Conservation (phyloP, 1,140 invertebrate genomes). For the Parasteatoda tepidariorum region DNA sequence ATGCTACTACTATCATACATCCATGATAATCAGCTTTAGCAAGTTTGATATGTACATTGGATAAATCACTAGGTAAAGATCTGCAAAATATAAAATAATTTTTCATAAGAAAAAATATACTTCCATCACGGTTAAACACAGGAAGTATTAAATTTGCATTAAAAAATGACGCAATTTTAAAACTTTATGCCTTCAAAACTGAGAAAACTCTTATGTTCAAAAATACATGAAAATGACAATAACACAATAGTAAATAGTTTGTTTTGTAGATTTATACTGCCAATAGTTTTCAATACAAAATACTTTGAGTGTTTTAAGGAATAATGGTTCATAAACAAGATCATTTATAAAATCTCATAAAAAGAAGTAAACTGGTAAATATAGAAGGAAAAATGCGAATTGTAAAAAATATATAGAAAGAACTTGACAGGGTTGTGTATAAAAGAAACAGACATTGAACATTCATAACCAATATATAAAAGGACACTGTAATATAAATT, state of each 20-base stretch:
- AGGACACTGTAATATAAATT: no score
- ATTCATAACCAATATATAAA: no score
- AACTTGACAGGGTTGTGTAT: no score
- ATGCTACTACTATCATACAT: slow-evolving; percentile 74
- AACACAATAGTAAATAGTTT: neutral
- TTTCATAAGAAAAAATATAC: neutral
- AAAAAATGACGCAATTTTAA: neutral
- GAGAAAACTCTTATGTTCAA: neutral
- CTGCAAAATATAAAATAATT: neutral
- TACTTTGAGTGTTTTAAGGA: no score
- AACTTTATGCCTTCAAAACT: neutral
- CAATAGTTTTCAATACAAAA: no score
- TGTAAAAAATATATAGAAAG: no score
- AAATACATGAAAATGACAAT: neutral
- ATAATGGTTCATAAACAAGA: no score
- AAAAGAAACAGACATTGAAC: no score
- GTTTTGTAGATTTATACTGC: neutral
- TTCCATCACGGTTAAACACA: neutral
- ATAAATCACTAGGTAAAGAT: slow-evolving; percentile 60
- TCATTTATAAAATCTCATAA: no score
- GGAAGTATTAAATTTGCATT: neutral
- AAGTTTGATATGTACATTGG: slow-evolving; percentile 77
- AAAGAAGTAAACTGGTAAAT: no score
- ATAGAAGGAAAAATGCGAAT: no score
- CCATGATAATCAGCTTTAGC: slow-evolving; percentile 86